Evolutionary conservation across 2,888 invertebrate species (phyloP), one percentile per base, ranked within the genome.

Genomic region (Oithona nana): DNA sequence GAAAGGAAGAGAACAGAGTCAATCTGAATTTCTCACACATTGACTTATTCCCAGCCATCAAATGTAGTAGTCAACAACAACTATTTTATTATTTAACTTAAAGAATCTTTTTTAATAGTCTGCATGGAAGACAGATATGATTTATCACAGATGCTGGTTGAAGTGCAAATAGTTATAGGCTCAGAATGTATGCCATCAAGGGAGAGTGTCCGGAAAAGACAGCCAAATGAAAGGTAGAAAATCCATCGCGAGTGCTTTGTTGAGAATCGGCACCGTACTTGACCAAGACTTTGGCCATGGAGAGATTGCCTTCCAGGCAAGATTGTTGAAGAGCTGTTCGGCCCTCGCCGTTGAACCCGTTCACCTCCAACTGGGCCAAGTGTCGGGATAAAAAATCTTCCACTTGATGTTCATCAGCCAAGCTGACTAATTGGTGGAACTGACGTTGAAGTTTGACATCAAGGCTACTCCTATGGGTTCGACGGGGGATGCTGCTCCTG

Each of bases 271-370:
- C 66, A 1, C 66, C 66, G 51, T 66, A 64, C 16, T 63, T 62
- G 24, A 66, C 60, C 63, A 66, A 61, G 56, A 66, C 57, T 64
- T 66, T 66, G 62, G 65, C 64, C 39, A 66, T 61, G 58, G 65
- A 64, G 64, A 66, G 60, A 63, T 66, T 65, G 28, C 66, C 66
- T 60, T 65, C 65, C 39, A 66, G 31, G 54, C 66, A 66, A 13
- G 64, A 60, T 61, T 66, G 65, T 39, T 66, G 66, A 52, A 66
- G 62, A 48, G 66, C 65, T 20, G 66, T 66, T 61, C 65, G 65
- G 13, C 66, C 66, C 29, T 65, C 65, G 13, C 59, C 60, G 16
- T 66, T 65, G 61, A 65, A 65, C 20, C 64, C 61, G 57, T 66
- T 66, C 54, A 66, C 64, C 60, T 66, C 64, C 49, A 66, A 62